These are phyloP conservation scores for Hoplias malabaricus DNA, from an alignment of 2,113 vertebrate species.

Conservation along the genomic window DNA sequence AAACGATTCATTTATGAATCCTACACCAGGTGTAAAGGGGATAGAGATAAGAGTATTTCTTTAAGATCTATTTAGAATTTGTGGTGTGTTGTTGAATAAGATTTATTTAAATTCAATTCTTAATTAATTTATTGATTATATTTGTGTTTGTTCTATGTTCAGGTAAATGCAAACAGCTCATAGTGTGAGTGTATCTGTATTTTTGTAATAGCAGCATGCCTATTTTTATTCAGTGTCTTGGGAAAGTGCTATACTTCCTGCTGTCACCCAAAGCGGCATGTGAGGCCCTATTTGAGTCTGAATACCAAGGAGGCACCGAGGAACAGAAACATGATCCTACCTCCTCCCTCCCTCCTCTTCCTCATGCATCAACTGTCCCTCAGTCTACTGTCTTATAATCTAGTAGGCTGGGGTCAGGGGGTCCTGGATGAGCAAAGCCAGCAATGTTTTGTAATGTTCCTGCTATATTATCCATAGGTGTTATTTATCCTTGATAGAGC, in stretches of 20 bases:
- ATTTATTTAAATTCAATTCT: not conserved
- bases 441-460: too few relatives aligned
- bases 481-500: too few relatives aligned
- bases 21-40: not conserved
- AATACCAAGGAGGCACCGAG: conserved; percentile 12
- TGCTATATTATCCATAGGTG: too few relatives aligned
- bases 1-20: not conserved
- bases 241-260: conserved; percentile 45
- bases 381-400: not conserved
- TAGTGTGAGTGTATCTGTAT: not conserved
- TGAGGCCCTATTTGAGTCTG: conserved; percentile 24
- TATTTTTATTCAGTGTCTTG: conserved; percentile 43
- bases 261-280: conserved; percentile 35
- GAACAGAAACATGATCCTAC: conserved; percentile 21
- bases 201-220: not conserved
- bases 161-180: not conserved
- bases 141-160: not conserved
- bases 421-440: not conserved
- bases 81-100: not conserved
- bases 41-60: not conserved
- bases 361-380: not conserved
- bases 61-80: not conserved
- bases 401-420: not conserved
- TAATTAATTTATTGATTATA: not conserved
- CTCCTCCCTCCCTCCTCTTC: not conserved